Conservation (phyloP, 2,888 invertebrate species). For the Drosophila fulvimacula region DNA sequence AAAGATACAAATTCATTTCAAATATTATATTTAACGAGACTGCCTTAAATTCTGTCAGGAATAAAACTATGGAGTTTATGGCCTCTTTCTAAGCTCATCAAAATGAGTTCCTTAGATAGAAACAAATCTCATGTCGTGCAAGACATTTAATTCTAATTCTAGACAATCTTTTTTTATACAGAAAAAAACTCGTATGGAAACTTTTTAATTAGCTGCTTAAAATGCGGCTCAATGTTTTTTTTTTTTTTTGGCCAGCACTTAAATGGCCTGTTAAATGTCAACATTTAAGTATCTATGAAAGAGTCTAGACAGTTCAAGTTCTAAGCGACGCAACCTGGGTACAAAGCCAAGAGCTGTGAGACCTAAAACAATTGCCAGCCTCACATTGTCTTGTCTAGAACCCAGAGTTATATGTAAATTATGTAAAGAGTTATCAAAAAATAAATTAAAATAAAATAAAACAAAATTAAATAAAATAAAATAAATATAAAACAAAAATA, state of each 20-base stretch:
- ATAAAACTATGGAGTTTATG: not conserved
- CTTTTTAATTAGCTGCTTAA: constrained; percentile 11
- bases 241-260: not conserved
- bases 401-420: not conserved
- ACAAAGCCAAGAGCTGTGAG: not conserved
- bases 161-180: not conserved
- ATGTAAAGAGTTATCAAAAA: too few relatives aligned
- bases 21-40: not conserved
- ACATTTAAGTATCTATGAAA: not conserved
- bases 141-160: not conserved
- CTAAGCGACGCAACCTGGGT: constrained; percentile 1
- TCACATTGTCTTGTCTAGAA: not conserved
- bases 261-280: constrained; percentile 10
- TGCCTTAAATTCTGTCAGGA: not conserved
- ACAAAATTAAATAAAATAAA: too few relatives aligned
- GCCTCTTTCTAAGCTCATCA: too few relatives aligned
- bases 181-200: constrained; percentile 4
- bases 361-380: not conserved
- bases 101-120: not conserved
- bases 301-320: constrained; percentile 1
- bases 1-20: not conserved
- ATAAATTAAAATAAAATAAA: too few relatives aligned
- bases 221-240: constrained; percentile 7
- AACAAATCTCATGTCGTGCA: not conserved
- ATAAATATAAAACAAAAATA: too few relatives aligned